phyloP scores from a whole-genome alignment of 1,140 invertebrate genomes.

The Nasonia giraulti region DNA sequence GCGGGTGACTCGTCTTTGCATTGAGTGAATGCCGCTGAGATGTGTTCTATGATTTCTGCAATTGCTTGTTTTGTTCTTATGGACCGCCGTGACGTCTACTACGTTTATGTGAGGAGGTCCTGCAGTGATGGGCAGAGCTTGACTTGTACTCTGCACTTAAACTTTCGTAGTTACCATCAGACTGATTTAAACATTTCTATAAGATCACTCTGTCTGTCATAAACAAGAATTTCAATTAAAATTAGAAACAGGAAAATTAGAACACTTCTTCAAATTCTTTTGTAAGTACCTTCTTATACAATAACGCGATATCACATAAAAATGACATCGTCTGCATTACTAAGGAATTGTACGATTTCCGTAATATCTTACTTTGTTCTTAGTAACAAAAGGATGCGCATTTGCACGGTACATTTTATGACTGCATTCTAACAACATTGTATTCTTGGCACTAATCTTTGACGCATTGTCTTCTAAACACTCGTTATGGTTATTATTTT shows the following conservation, averaged over 20 bases:
- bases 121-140: background rate
- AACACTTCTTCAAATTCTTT: no score
- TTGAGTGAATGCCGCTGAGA: background rate
- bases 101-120: background rate
- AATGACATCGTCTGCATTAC: no score
- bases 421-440: background rate
- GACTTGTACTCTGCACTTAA: no score
- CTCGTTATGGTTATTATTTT: background rate
- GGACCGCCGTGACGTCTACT: background rate
- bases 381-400: background rate
- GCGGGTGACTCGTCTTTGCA: background rate
- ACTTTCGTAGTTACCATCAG: no score
- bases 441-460: background rate
- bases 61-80: slow-evolving; percentile 33
- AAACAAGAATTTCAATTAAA: no score
- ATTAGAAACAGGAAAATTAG: no score
- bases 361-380: slow-evolving; percentile 19
- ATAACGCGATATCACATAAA: background rate
- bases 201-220: no score
- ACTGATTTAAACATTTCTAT: no score
- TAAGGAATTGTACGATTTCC: background rate
- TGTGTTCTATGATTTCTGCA: slow-evolving; percentile 34
- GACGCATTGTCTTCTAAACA: background rate
- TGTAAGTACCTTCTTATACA: no score
- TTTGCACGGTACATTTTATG: background rate